These are phyloP conservation scores for Brenthis daphne DNA, from an alignment of 2,888 invertebrate genomes.

Conservation along the genomic window DNA sequence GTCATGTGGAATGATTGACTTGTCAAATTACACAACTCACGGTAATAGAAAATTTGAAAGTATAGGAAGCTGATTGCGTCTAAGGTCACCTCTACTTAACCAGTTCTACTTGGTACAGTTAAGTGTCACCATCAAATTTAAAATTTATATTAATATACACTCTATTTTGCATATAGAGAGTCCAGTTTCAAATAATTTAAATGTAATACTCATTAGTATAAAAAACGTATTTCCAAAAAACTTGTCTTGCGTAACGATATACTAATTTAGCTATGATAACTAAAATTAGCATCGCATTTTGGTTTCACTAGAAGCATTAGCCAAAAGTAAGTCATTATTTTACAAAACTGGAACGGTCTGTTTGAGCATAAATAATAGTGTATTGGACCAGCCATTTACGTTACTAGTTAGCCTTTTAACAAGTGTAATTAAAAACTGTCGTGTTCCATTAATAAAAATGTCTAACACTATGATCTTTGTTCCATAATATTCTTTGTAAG, in stretches of 20 bases:
- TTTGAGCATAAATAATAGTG: no score
- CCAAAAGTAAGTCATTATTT: background rate
- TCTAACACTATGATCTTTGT: conserved; percentile 7
- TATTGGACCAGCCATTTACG: no score
- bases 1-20: conserved; percentile 44
- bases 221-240: conserved; percentile 27
- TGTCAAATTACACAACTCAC: conserved; percentile 53
- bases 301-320: background rate
- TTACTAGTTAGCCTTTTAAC: background rate
- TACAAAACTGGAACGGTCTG: no score
- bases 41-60: conserved; percentile 63
- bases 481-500: no score
- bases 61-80: conserved; percentile 46
- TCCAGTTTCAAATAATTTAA: conserved; percentile 15
- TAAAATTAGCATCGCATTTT: conserved; percentile 12
- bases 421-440: background rate
- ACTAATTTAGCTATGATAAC: conserved; percentile 2
- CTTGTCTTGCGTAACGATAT: background rate
- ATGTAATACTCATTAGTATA: conserved; percentile 13
- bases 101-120: conserved; percentile 26
- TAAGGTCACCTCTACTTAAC: conserved; percentile 35
- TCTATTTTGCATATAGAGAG: conserved; percentile 28
- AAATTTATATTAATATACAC: conserved; percentile 21
- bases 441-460: conserved; percentile 14
- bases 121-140: conserved; percentile 21